These are phyloP conservation scores for Nomada lathburiana DNA, from an alignment of 2,888 invertebrate genomes.

Conservation along the genomic window DNA sequence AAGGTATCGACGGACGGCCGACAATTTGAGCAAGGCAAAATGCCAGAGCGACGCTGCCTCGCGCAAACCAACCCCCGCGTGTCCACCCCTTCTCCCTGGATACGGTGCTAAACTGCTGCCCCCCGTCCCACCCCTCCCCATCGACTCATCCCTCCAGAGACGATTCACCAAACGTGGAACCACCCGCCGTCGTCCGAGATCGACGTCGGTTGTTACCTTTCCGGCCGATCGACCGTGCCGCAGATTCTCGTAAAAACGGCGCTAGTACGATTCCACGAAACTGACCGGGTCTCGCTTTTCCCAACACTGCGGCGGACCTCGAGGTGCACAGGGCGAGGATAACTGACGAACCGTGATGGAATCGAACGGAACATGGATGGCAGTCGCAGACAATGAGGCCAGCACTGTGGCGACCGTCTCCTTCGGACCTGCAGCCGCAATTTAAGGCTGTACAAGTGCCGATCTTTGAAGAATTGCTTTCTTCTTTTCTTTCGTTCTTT, in stretches of 20 bases:
- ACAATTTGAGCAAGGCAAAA: slow-evolving; percentile 70
- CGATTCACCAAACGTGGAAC: not conserved
- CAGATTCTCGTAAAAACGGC: slow-evolving; percentile 56
- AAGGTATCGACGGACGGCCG: slow-evolving; percentile 60
- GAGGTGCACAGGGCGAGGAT: too few species aligned
- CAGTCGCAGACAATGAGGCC: slow-evolving; percentile 38
- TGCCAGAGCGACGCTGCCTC: slow-evolving; percentile 56
- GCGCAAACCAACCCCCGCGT: slow-evolving; percentile 35
- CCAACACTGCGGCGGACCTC: not conserved
- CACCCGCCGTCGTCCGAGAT: slow-evolving; percentile 21
- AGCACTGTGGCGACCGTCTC: not conserved
- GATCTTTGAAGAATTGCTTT: not conserved
- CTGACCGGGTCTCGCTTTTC: slow-evolving; percentile 35
- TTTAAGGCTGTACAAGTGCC: not conserved
- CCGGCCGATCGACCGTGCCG: slow-evolving; percentile 5
- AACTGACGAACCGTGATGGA: slow-evolving; percentile 59
- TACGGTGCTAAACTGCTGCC: too few species aligned
- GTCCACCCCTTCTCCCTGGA: too few species aligned
- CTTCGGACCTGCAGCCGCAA: not conserved
- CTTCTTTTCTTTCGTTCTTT: not conserved
- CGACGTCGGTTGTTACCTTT: slow-evolving; percentile 44
- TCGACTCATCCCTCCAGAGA: not conserved
- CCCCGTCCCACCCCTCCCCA: not conserved
- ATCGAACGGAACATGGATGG: slow-evolving; percentile 41
- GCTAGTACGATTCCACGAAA: slow-evolving; percentile 71